These are phyloP conservation scores for Hedya salicella DNA, from an alignment of 2,888 invertebrate species.

Conservation along the genomic window DNA sequence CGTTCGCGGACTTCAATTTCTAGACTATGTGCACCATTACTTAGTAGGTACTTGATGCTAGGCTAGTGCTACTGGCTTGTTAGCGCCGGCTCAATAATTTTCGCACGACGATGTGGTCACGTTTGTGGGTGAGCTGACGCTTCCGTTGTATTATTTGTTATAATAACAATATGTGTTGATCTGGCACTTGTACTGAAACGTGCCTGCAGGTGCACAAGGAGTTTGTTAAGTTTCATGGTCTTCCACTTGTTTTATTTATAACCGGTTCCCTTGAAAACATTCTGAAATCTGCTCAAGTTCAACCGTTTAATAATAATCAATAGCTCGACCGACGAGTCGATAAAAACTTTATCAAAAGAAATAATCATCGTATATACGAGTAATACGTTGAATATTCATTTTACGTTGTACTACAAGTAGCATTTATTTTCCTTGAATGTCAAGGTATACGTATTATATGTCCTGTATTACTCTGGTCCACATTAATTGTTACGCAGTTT, in stretches of 20 bases:
- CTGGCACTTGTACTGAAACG: constrained; percentile 35
- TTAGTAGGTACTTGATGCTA: constrained; percentile 7
- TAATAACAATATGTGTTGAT: constrained; percentile 39
- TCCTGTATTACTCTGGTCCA: neutral
- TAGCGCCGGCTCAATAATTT: constrained; percentile 35
- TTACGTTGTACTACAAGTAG: constrained; percentile 7
- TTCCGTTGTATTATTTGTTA: constrained; percentile 26
- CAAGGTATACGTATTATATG: constrained; percentile 20
- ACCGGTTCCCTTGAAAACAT: constrained; percentile 26
- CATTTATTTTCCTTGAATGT: constrained; percentile 33
- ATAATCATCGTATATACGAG: neutral
- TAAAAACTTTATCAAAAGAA: constrained; percentile 1
- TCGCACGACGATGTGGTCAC: constrained; percentile 35
- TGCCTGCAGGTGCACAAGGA: constrained; percentile 26
- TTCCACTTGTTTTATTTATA: constrained; percentile 24
- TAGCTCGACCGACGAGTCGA: neutral
- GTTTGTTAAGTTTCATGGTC: constrained; percentile 33
- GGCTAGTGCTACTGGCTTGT: constrained; percentile 10
- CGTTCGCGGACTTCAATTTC: constrained; percentile 6
- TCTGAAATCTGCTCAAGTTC: neutral
- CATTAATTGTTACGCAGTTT: neutral
- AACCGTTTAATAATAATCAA: constrained; percentile 7
- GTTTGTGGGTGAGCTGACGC: constrained; percentile 26
- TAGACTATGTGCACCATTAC: constrained; percentile 24
- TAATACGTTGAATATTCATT: neutral